Evolutionary conservation across 2,113 vertebrate genomes (phyloP).

Genomic region (Dasyornis broadbenti): DNA sequence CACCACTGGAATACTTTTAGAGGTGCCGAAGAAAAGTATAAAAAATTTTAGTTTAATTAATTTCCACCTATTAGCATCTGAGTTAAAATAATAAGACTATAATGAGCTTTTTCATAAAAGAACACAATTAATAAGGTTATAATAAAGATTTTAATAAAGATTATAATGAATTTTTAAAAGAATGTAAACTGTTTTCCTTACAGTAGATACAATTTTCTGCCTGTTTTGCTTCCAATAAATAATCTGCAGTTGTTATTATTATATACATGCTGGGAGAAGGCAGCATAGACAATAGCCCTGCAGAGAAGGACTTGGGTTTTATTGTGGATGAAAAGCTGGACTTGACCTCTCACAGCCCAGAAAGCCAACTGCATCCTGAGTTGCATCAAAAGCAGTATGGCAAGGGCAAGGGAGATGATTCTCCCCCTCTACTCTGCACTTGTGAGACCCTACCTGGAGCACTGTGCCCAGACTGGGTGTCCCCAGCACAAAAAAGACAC

Average conservation of each 20-base stretch:
- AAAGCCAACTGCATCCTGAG: neutral
- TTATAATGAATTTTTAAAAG: neutral
- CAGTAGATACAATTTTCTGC: neutral
- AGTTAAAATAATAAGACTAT: neutral
- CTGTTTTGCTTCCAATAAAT: neutral
- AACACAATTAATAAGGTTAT: neutral
- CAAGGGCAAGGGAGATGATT: neutral
- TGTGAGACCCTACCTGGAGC: neutral
- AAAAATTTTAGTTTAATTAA: neutral
- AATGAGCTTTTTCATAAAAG: neutral
- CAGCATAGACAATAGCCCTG: neutral
- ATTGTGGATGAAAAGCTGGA: neutral
- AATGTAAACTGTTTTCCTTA: neutral
- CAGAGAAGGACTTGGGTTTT: neutral
- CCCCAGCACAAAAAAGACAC: neutral
- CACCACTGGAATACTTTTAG: neutral
- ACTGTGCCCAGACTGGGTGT: neutral
- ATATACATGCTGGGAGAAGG: neutral
- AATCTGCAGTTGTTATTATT: neutral
- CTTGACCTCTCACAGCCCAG: neutral
- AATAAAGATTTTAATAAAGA: neutral
- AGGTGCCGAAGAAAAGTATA: fast-evolving
- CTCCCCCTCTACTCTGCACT: neutral
- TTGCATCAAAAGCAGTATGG: neutral
- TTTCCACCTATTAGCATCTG: neutral